phyloP scores from a whole-genome alignment of 2,888 invertebrate genomes.

The Pollenia griseotomentosa region DNA sequence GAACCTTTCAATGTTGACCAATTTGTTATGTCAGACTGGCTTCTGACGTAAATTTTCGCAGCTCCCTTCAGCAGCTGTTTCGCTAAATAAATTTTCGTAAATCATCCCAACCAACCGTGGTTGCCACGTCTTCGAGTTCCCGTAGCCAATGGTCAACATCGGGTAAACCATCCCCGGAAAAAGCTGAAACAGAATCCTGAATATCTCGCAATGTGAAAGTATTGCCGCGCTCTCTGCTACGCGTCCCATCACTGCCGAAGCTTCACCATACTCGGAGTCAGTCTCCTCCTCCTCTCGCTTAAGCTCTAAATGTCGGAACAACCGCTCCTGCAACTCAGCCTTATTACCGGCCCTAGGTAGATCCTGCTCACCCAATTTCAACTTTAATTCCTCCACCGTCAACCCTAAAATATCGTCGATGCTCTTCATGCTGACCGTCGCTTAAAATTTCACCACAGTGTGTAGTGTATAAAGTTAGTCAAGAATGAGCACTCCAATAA shows the following conservation, averaged over 20 bases:
- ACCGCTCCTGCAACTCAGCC: not conserved
- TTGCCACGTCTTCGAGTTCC: constrained; percentile 62
- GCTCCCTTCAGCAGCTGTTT: constrained; percentile 45
- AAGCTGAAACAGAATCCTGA: constrained; percentile 49
- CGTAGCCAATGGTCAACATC: constrained; percentile 60
- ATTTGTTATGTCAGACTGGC: not conserved
- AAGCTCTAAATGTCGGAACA: not conserved
- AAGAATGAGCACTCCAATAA: too few species aligned
- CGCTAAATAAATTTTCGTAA: constrained; percentile 59
- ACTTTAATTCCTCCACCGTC: not conserved
- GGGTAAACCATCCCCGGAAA: constrained; percentile 47
- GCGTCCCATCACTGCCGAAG: not conserved
- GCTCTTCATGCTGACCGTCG: too few species aligned
- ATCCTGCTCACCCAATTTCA: not conserved
- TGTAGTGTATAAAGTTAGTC: too few species aligned
- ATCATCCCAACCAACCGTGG: constrained; percentile 37
- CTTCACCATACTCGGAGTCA: constrained; percentile 4
- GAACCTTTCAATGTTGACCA: not conserved
- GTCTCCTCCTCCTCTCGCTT: not conserved
- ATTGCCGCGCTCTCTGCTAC: not conserved
- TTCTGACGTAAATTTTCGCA: too few species aligned
- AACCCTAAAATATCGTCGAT: not conserved
- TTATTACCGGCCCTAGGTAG: constrained; percentile 5
- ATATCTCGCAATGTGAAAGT: constrained; percentile 43
- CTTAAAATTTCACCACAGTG: too few species aligned